phyloP scores from a whole-genome alignment of 2,888 invertebrate species.

The Hyposoter didymator region DNA sequence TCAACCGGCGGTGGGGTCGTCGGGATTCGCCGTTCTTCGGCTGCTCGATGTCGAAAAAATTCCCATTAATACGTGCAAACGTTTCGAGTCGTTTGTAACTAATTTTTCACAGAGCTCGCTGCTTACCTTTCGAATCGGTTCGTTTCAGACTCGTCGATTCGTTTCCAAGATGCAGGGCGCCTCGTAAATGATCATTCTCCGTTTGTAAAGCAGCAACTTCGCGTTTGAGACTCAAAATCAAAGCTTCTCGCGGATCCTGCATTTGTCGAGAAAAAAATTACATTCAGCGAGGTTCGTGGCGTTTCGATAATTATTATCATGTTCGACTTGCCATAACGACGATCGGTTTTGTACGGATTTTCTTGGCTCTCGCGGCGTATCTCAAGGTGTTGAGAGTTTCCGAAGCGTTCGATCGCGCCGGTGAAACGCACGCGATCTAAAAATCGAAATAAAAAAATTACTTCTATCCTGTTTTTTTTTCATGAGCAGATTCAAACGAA shows the following conservation, averaged over 20 bases:
- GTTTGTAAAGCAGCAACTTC: constrained; percentile 93
- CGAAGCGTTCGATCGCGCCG: constrained; percentile 92
- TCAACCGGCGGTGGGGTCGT: constrained; percentile 88
- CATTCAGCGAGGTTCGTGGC: background rate
- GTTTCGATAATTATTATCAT: background rate
- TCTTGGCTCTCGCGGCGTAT: constrained; percentile 96
- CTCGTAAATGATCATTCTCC: constrained; percentile 94
- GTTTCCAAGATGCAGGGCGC: constrained; percentile 88
- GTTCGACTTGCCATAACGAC: constrained; percentile 92
- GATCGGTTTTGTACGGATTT: constrained; percentile 96
- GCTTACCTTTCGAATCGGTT: constrained; percentile 74
- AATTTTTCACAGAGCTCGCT: background rate
- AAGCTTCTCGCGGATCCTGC: constrained; percentile 95
- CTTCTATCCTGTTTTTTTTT: background rate
- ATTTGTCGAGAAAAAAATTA: constrained; percentile 37
- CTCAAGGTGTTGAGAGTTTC: constrained; percentile 96
- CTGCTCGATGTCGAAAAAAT: constrained; percentile 6
- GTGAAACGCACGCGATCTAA: constrained; percentile 97
- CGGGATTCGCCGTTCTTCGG: constrained; percentile 80
- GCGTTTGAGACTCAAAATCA: constrained; percentile 94
- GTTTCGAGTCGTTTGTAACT: too few relatives aligned
- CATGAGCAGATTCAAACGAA: background rate
- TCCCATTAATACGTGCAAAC: background rate
- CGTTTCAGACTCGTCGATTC: constrained; percentile 82
- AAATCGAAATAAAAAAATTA: constrained; percentile 7